Percentiles rank a stretch among this genome's conserved stretches.
These are phyloP conservation scores for Microplitis demolitor DNA, from an alignment of 1,140 invertebrate genomes.

Conservation along the genomic window DNA sequence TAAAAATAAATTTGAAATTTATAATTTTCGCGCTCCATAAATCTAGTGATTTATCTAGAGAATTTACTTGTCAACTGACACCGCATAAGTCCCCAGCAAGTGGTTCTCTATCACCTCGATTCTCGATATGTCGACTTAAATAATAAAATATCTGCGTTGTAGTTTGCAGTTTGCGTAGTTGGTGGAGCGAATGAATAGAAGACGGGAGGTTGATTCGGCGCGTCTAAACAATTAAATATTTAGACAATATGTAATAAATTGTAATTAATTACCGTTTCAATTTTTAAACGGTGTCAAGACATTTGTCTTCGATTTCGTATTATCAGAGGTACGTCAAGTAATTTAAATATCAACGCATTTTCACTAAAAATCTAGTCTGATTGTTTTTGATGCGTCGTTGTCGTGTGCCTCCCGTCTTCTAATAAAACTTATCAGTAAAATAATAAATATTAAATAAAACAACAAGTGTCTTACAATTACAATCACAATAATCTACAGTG, in stretches of 20 bases:
- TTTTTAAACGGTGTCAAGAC: neutral
- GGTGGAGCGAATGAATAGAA: constrained; percentile 29
- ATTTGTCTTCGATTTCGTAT: constrained; percentile 8
- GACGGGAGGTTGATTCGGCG: constrained; percentile 45
- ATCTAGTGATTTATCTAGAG: too few species aligned
- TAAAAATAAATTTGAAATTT: too few species aligned
- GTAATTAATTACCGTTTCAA: constrained; percentile 15
- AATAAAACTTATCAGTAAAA: constrained; percentile 10
- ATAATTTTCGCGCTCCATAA: too few species aligned
- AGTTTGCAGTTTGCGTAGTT: too few species aligned
- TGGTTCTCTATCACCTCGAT: too few species aligned
- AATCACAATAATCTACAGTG: neutral
- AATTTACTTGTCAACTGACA: too few species aligned
- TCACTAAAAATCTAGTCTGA: neutral
- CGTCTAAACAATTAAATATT: constrained; percentile 28
- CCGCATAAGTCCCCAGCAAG: too few species aligned
- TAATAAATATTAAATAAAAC: neutral
- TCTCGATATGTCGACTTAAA: too few species aligned
- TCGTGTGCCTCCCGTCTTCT: constrained; percentile 48
- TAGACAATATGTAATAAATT: constrained; percentile 35
- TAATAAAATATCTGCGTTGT: too few species aligned
- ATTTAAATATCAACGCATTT: constrained; percentile 19
- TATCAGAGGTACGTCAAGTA: neutral
- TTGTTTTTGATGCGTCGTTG: constrained; percentile 27
- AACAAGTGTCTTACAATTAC: neutral